Evolutionary conservation across 2,888 invertebrate species (phyloP).

Genomic region (Tetragnatha montana): DNA sequence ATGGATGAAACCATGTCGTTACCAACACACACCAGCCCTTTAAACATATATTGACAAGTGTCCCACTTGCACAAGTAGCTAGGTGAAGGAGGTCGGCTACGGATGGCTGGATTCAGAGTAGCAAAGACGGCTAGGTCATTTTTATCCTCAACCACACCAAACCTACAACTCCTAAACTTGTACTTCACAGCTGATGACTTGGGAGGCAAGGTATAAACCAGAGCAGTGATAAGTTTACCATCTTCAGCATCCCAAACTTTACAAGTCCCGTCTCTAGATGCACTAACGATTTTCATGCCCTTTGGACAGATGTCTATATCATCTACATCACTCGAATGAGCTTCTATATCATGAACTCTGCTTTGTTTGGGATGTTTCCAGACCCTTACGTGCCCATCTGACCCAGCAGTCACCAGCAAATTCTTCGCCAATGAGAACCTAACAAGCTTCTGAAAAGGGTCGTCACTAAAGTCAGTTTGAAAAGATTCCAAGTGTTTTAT

Average conservation of each 20-base stretch:
- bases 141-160: conserved; percentile 83
- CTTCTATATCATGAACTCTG: conserved; percentile 83
- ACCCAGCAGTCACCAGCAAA: conserved; percentile 92
- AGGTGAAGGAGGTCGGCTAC: conserved; percentile 78
- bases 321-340: conserved; percentile 93
- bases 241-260: conserved; percentile 85
- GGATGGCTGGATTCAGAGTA: conserved; percentile 86
- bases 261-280: conserved; percentile 91
- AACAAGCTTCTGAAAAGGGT: conserved; percentile 91
- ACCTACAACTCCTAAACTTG: conserved; percentile 76
- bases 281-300: conserved; percentile 84
- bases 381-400: conserved; percentile 89
- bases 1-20: conserved; percentile 87
- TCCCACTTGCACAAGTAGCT: conserved; percentile 90
- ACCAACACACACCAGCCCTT: conserved; percentile 80
- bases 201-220: conserved; percentile 86
- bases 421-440: conserved; percentile 85
- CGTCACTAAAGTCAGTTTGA: conserved; percentile 79
- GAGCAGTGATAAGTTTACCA: conserved; percentile 82
- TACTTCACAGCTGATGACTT: conserved; percentile 72
- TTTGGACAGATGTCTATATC: conserved; percentile 93
- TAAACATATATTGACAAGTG: conserved; percentile 80
- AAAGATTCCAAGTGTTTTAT: conserved; percentile 75
- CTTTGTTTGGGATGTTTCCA: conserved; percentile 92
- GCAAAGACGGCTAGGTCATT: conserved; percentile 81